These are phyloP conservation scores for Augiades crinisus DNA, from an alignment of 2,888 invertebrate species.

Conservation along the genomic window DNA sequence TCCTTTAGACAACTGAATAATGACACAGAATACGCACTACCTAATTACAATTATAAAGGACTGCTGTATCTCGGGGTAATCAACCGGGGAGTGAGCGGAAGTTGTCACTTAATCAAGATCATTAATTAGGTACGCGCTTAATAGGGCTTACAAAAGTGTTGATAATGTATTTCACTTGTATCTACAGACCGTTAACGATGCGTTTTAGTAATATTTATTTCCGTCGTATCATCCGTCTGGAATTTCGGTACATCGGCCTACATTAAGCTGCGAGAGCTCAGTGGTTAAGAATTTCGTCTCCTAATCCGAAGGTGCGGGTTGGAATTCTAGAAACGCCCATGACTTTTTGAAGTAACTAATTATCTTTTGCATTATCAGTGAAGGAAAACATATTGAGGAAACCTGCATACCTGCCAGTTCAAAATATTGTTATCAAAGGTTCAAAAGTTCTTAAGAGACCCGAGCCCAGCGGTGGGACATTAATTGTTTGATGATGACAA, in stretches of 20 bases:
- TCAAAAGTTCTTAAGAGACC: too few relatives aligned
- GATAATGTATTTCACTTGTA: conserved; percentile 19
- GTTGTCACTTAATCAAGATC: conserved; percentile 26
- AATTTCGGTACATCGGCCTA: neutral
- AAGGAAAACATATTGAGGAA: too few relatives aligned
- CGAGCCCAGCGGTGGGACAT: too few relatives aligned
- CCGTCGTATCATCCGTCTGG: neutral
- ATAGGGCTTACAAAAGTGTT: conserved; percentile 24
- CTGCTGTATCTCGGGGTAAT: conserved; percentile 31
- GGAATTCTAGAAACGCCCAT: too few relatives aligned
- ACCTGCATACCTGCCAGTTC: too few relatives aligned
- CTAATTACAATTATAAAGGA: conserved; percentile 35
- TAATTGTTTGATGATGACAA: too few relatives aligned
- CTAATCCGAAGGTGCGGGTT: too few relatives aligned
- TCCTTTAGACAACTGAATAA: conserved; percentile 66
- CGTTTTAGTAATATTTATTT: conserved; percentile 15
- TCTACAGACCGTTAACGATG: conserved; percentile 5
- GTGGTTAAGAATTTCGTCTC: too few relatives aligned
- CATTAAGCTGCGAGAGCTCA: too few relatives aligned
- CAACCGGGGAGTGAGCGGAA: conserved; percentile 31
- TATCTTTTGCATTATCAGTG: too few relatives aligned
- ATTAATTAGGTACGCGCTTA: conserved; percentile 26
- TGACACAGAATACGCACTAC: conserved; percentile 44
- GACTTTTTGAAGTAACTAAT: too few relatives aligned
- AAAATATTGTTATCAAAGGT: too few relatives aligned